Base-by-base conservation (phyloP, 2,113 vertebrate genomes). In the Channa maculata region DNA sequence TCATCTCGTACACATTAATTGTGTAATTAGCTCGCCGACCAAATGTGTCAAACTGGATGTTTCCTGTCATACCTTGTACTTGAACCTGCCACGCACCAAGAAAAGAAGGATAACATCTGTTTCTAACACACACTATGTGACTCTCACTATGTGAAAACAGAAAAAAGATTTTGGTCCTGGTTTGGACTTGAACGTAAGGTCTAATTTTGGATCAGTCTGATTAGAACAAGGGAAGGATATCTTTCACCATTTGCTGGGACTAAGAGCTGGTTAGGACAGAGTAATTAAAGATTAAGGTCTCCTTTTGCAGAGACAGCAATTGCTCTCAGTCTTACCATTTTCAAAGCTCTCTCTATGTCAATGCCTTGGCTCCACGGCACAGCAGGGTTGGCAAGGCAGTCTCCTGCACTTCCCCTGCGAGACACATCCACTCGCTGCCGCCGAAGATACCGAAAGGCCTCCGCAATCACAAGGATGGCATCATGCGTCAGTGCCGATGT, bases 301-400 rank as follows among this genome's bases (percentile, higher is more conserved):
- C 24, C 24, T 24, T 24, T 24, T 24, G 24, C 24, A 24, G 24
- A 63, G 11, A 57, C 11, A 69, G 44, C 13, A 33, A 8, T 8
- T 2, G 8, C 37, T 41, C 37, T 68, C 7, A 13, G 41, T 76
- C 84, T 88, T 95, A 99, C 98, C 97, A 98, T 98, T 96, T 99
- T 99, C 69, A 99, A 92, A 0, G 98, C 98, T 92, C 97, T 95
- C 86, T 99, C 98, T 14, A 99, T 99, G 87, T 99, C 98, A 43
- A 98, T 98, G 86, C 98, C 98, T 94, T 99, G 98, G 90, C 97
- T 99, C 98, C 98, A 99, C 0, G 98, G 98, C 45, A 99, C 97
- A 0, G 98, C 98, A 2, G 98, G 98, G 75, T 99, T 99, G 67
- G 97, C 97, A 37, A 99, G 93, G 92, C 98, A 99, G 92, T 99